Evolutionary conservation across 1,140 invertebrate species (phyloP).

Genomic region (Pseudomyrmex gracilis): DNA sequence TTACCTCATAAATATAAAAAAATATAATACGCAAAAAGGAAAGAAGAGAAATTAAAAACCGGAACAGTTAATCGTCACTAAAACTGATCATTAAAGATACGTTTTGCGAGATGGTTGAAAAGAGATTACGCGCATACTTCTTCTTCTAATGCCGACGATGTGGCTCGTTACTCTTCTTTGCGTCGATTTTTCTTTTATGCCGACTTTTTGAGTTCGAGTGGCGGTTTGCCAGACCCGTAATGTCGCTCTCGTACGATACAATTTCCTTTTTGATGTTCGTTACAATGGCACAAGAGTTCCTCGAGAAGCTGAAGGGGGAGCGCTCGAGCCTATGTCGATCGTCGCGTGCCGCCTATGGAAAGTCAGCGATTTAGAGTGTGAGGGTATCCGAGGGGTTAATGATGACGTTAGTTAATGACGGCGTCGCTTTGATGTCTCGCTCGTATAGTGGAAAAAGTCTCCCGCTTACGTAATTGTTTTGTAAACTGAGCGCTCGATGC

Average conservation of each 20-base stretch:
- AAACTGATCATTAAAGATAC: conserved; percentile 29
- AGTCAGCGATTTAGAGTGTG: conserved; percentile 66
- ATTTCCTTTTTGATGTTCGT: conserved; percentile 73
- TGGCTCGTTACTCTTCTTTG: conserved; percentile 59
- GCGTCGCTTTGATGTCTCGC: conserved; percentile 63
- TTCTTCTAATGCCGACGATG: neutral
- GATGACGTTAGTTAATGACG: conserved; percentile 72
- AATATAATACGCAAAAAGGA: neutral
- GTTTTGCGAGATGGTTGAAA: conserved; percentile 8
- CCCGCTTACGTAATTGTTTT: conserved; percentile 71
- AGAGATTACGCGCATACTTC: conserved; percentile 44
- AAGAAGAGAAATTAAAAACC: neutral
- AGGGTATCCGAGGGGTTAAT: conserved; percentile 68
- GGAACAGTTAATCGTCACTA: neutral
- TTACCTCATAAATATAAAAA: neutral
- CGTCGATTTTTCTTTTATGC: neutral
- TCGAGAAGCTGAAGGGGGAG: conserved; percentile 27
- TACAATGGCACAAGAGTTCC: conserved; percentile 66
- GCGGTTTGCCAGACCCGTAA: neutral
- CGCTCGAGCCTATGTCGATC: conserved; percentile 4
- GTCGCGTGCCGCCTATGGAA: conserved; percentile 63
- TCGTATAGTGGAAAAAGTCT: conserved; percentile 63
- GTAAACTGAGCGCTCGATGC: conserved; percentile 69
- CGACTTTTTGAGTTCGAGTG: conserved; percentile 33
- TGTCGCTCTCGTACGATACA: conserved; percentile 59